phyloP scores from a whole-genome alignment of 2,113 vertebrate species.

The Crocuta crocuta region DNA sequence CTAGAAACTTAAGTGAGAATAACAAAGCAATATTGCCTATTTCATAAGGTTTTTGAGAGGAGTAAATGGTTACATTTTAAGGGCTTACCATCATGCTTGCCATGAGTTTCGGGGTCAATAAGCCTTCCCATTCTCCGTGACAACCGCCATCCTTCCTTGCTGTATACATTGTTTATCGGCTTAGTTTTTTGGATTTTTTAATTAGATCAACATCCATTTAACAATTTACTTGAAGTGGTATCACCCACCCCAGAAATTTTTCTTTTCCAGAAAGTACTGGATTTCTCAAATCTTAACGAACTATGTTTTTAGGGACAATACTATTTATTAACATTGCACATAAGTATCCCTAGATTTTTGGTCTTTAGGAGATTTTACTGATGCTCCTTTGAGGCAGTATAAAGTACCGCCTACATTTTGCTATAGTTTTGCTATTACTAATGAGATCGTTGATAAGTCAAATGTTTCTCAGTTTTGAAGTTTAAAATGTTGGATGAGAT shows the following conservation, averaged over 20 bases:
- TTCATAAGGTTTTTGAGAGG: not conserved
- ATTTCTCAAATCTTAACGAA: conserved; percentile 48
- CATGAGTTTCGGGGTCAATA: not conserved
- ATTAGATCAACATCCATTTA: conserved; percentile 40
- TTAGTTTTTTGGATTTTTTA: not conserved
- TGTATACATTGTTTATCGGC: not conserved
- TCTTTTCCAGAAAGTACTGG: conserved; percentile 34
- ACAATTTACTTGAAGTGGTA: not conserved
- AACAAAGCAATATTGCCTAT: not conserved
- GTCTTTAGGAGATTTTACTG: not conserved
- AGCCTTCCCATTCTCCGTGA: not conserved
- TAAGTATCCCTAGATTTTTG: not conserved
- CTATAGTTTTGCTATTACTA: conserved; percentile 34
- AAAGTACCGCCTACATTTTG: not conserved
- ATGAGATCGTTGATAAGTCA: conserved; percentile 42
- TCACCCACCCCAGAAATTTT: not conserved
- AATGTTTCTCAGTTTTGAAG: conserved; percentile 41
- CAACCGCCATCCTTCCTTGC: not conserved
- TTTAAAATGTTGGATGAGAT: conserved; percentile 47
- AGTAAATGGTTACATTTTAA: not conserved
- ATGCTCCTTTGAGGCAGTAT: conserved; percentile 37
- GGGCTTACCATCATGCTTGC: not conserved
- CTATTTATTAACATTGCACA: conserved; percentile 16
- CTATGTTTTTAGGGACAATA: not conserved
- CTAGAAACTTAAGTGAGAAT: not conserved